Evolutionary conservation across 2,797 vertebrate species (phyloP).

Genomic region (Sternarchorhynchus goeldii): DNA sequence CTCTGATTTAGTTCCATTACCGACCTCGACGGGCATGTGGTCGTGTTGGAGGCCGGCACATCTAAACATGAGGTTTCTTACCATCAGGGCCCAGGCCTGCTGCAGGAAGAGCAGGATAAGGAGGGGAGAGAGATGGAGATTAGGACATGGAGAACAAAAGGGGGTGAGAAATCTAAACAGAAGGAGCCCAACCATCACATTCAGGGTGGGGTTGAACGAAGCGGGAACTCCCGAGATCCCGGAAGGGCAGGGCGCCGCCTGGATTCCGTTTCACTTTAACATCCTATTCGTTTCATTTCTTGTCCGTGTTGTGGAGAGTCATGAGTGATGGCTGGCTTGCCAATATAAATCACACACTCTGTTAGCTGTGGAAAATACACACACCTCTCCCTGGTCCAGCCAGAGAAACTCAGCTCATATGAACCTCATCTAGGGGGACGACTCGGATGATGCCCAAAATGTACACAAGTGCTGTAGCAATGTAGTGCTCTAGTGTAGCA

Average conservation of each 20-base stretch:
- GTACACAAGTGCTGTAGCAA: constrained; percentile 26
- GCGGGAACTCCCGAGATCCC: constrained; percentile 24
- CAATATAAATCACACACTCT: constrained; percentile 45
- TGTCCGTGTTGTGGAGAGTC: constrained; percentile 15
- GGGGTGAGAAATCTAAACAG: constrained; percentile 58
- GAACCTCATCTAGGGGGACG: constrained; percentile 20
- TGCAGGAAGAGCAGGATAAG: constrained; percentile 32
- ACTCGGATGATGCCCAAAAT: constrained; percentile 15
- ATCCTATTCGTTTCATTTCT: constrained; percentile 50
- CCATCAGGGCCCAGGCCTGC: constrained; percentile 34
- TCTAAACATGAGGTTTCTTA: not conserved
- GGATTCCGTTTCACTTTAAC: constrained; percentile 32
- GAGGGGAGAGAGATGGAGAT: constrained; percentile 17
- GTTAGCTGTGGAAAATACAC: constrained; percentile 35
- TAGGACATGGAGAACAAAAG: constrained; percentile 11
- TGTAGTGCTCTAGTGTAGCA: not conserved
- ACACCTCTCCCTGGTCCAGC: constrained; percentile 1
- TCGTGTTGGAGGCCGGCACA: constrained; percentile 3
- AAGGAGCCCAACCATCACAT: constrained; percentile 62
- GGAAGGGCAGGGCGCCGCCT: constrained; percentile 40
- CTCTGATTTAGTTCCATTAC: not conserved
- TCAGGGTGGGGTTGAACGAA: constrained; percentile 41
- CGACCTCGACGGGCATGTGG: not conserved
- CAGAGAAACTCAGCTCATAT: constrained; percentile 32
- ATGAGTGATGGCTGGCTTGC: constrained; percentile 46